A percentile compares a stretch with the other conserved stretches of the same genome.
Conservation (phyloP, 2,888 invertebrate species). For the Nemotelus nigrinus region DNA sequence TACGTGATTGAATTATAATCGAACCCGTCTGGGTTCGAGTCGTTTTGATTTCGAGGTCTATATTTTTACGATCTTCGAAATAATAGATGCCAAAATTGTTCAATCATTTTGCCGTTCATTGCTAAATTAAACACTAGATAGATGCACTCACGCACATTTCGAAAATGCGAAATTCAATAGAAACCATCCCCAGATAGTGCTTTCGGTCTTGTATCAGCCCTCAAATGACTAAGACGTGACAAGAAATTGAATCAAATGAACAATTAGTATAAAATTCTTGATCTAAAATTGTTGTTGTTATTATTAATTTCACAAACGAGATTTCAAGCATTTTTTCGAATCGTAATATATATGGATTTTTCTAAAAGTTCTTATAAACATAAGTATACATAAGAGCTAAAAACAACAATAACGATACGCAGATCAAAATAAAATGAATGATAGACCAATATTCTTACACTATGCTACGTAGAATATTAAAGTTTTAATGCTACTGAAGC, state of each 20-base stretch:
- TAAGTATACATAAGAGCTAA: too few species aligned
- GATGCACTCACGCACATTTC: conserved; percentile 50
- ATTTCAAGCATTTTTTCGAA: not conserved
- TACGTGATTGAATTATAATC: conserved; percentile 31
- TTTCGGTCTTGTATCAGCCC: conserved; percentile 64
- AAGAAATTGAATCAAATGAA: conserved; percentile 49
- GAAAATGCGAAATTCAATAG: conserved; percentile 49
- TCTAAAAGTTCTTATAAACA: too few species aligned
- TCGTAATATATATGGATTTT: too few species aligned
- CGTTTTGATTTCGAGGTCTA: conserved; percentile 8
- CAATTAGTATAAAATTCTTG: conserved; percentile 48
- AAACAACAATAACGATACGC: too few species aligned
- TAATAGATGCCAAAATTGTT: not conserved
- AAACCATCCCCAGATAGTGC: conserved; percentile 65
- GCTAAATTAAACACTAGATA: conserved; percentile 41
- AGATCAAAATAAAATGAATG: too few species aligned
- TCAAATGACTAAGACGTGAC: conserved; percentile 61
- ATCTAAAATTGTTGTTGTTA: conserved; percentile 50
- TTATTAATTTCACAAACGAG: conserved; percentile 50
- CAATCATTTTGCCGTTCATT: conserved; percentile 8
- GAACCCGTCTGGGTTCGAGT: conserved; percentile 21
- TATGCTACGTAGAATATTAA: too few species aligned
- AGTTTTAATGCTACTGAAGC: too few species aligned
- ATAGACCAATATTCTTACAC: too few species aligned
- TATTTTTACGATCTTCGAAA: conserved; percentile 3